Evolutionary conservation across 2,113 vertebrate species (phyloP), one percentile per base, ranked within the genome.

Genomic region (Cyanoliseus patagonus): DNA sequence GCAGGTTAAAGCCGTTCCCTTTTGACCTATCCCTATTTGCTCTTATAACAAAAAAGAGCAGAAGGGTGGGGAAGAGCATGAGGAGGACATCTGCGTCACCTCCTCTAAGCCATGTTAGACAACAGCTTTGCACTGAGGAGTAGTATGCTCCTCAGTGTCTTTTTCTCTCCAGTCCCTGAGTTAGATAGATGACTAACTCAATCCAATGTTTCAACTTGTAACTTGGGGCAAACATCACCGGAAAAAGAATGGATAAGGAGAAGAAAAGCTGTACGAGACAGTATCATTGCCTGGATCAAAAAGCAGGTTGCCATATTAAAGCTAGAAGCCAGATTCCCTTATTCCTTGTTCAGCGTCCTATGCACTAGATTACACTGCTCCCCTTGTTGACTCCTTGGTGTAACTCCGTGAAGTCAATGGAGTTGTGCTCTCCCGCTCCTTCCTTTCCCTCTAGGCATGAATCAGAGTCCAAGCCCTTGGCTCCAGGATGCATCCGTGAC

Each of bases 381-480:
- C 19, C 35, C 8, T 19, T 25, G 42, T 7, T 49, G 63, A 9
- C 84, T 83, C 41, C 68, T 67, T 7, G 55, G 90, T 74, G 67
- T 59, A 33, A 66, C 39, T 72, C 1, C 0, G n/a, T 7, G 61
- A 94, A 88, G 68, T 73, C 83, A 20, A 52, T 1, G 25, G 76
- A 31, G 51, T 5, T 5, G 7, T n/a, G 68, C 61, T 88, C 35
- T 83, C 73, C 11, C 0, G 41, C 41, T 90, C 76, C 88, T 55
- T 93, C 72, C 72, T 75, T 37, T 59, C 90, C 92, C 86, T 80
- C 64, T 70, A 27, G 55, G 73, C 73, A 64, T 13, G 61, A 90
- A 92, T 82, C 90, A 76, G 15, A 74, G 57, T 27, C n/a, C 84
- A 89, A 44, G 23, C 61, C 92, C 80, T 90, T 52, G 88, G 83